A percentile compares a stretch with the other conserved stretches of the same genome.
phyloP scores from a whole-genome alignment of 2,797 vertebrate genomes.

The Semotilus atromaculatus region DNA sequence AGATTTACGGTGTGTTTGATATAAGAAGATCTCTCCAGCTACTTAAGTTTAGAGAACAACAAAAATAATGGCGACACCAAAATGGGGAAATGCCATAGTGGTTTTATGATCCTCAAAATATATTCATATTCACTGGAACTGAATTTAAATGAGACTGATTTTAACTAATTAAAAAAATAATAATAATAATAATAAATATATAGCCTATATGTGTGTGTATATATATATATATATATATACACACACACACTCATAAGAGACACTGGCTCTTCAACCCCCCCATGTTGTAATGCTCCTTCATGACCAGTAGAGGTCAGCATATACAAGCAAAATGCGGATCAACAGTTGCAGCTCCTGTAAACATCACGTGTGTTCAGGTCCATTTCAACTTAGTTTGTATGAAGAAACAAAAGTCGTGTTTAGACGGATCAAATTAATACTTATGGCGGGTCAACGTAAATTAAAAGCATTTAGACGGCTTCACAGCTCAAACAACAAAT shows the following conservation, averaged over 20 bases:
- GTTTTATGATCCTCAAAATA: constrained; percentile 27
- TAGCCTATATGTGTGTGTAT: too few relatives aligned
- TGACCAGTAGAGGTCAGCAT: constrained; percentile 27
- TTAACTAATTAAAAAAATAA: too few relatives aligned
- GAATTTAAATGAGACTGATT: background rate
- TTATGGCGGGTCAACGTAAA: background rate
- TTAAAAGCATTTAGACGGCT: background rate
- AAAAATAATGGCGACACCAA: constrained; percentile 21
- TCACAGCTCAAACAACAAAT: background rate
- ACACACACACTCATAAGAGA: background rate
- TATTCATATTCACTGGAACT: background rate
- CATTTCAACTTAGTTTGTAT: background rate
- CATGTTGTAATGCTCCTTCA: background rate
- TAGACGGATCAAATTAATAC: background rate
- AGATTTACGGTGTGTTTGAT: constrained; percentile 73
- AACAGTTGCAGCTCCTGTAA: background rate
- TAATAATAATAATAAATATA: too few relatives aligned
- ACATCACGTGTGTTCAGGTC: background rate
- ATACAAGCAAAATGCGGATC: background rate
- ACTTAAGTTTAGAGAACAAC: constrained; percentile 57
- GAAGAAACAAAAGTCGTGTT: background rate
- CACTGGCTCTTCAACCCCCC: background rate
- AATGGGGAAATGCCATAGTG: background rate
- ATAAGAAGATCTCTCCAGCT: constrained; percentile 69
- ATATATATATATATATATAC: too few relatives aligned